Percentiles rank a stretch among this genome's conserved stretches.
phyloP scores from a whole-genome alignment of 1,140 invertebrate genomes.

The Drosophila virilis region DNA sequence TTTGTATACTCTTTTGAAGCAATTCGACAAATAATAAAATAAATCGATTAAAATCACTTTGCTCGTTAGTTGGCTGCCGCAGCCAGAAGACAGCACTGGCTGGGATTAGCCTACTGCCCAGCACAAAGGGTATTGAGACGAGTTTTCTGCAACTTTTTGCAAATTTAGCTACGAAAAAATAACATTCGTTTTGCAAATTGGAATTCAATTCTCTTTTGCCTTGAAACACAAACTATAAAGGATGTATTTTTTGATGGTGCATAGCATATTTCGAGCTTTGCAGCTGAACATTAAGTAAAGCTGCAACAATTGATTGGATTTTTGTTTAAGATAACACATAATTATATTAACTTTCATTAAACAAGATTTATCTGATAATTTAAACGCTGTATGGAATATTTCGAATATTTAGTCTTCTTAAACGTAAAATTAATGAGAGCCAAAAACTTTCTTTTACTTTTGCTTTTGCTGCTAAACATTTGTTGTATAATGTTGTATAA shows the following conservation, averaged over 20 bases:
- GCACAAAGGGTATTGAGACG: background rate
- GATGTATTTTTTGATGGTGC: too few species aligned
- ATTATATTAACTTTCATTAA: too few species aligned
- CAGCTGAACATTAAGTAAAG: too few species aligned
- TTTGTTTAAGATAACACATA: too few species aligned
- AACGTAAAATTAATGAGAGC: too few species aligned
- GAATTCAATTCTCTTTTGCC: background rate
- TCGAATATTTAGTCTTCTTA: too few species aligned
- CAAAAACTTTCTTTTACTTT: background rate
- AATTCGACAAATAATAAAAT: conserved; percentile 42
- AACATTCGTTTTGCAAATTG: background rate
- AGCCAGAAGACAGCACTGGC: conserved; percentile 7
- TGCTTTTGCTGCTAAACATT: background rate
- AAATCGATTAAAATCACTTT: conserved; percentile 78
- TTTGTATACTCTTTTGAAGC: background rate
- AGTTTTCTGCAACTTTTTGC: background rate
- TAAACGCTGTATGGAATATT: too few species aligned
- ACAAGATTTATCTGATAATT: too few species aligned
- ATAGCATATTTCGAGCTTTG: too few species aligned
- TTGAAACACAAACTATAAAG: too few species aligned
- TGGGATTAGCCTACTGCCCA: background rate
- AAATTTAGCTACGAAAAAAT: background rate
- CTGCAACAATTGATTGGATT: too few species aligned
- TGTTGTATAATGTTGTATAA: too few species aligned
- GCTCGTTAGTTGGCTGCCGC: conserved; percentile 56